Evolutionary conservation across 2,888 invertebrate species (phyloP).

Genomic region (Ochropleura leucogaster): DNA sequence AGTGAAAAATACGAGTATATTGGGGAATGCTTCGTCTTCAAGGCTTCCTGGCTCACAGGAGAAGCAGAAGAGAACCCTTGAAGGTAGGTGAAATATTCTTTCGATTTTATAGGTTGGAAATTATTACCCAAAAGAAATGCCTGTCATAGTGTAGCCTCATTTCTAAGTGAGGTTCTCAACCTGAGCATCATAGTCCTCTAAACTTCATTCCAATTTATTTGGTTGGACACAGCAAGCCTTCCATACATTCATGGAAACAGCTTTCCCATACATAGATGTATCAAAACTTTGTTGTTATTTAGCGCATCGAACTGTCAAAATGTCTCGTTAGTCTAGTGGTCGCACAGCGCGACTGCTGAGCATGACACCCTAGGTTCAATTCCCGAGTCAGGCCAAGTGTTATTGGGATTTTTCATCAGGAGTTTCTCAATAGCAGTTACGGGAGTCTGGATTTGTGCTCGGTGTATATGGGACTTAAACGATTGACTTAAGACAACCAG

Average conservation of each 20-base stretch:
- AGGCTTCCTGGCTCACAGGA: not conserved
- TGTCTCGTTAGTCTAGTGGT: too few relatives aligned
- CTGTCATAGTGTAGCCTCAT: not conserved
- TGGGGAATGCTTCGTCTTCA: not conserved
- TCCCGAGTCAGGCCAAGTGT: too few relatives aligned
- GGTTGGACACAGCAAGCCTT: not conserved
- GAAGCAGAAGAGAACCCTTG: not conserved
- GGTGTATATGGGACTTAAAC: too few relatives aligned
- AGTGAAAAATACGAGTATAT: conserved; percentile 15
- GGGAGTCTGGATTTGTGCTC: too few relatives aligned
- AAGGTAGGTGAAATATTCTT: conserved; percentile 28
- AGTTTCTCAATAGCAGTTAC: too few relatives aligned
- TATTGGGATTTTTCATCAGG: too few relatives aligned
- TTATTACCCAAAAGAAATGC: not conserved
- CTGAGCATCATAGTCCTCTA: not conserved
- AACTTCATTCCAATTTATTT: not conserved
- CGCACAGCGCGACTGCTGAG: too few relatives aligned
- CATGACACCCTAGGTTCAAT: too few relatives aligned
- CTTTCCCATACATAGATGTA: not conserved
- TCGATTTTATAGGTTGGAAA: not conserved
- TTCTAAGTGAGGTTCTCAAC: not conserved
- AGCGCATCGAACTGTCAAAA: not conserved
- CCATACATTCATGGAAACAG: not conserved
- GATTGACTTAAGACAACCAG: too few relatives aligned
- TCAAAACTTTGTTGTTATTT: not conserved